phyloP scores from a whole-genome alignment of 2,113 vertebrate genomes.

The Panthera leo region DNA sequence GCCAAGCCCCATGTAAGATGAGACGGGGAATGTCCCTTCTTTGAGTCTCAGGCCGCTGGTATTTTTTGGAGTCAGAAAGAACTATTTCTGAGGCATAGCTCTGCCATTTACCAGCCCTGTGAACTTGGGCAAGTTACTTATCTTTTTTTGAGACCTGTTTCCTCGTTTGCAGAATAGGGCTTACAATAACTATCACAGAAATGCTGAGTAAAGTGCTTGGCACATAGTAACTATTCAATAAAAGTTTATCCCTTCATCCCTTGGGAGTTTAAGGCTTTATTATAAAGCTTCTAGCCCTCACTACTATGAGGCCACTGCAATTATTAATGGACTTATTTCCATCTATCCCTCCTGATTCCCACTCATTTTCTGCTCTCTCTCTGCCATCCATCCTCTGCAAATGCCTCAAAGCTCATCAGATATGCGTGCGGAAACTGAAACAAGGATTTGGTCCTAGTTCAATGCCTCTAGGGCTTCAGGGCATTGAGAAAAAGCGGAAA shows the following conservation, averaged over 20 bases:
- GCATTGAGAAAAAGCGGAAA: neutral
- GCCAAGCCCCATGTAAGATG: neutral
- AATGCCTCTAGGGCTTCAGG: neutral
- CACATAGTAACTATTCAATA: neutral
- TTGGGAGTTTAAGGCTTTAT: neutral
- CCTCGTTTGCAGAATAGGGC: slow-evolving; percentile 11
- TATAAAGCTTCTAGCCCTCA: neutral
- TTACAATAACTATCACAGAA: neutral
- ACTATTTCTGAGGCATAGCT: neutral
- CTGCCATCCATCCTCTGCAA: neutral
- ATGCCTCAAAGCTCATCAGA: neutral
- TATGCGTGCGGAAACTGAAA: neutral
- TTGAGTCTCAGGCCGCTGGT: neutral
- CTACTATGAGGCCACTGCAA: neutral
- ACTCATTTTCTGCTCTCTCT: neutral
- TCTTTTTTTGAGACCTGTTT: slow-evolving; percentile 4
- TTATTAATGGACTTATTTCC: neutral
- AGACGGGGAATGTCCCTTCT: neutral
- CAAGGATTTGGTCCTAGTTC: neutral
- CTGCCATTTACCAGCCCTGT: neutral
- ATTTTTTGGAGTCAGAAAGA: neutral
- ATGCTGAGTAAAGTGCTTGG: neutral
- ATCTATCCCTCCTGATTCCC: neutral
- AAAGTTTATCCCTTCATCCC: neutral
- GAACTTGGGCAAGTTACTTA: neutral